Evolutionary conservation across 1,140 invertebrate species (phyloP).

Genomic region (Pseudomyrmex pallidus): DNA sequence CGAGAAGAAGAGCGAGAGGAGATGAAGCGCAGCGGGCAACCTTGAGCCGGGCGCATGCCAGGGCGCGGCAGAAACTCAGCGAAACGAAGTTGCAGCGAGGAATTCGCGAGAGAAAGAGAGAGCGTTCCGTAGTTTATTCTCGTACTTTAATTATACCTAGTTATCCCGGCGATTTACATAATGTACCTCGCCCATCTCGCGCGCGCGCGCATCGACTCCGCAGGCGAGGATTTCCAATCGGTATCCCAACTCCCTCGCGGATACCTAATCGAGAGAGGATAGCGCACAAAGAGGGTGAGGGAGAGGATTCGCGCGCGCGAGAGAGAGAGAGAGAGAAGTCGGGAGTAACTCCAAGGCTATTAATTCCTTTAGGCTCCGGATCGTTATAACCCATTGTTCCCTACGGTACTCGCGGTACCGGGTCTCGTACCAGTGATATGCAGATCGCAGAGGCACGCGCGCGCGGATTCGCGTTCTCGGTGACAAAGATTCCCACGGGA

Average conservation of each 20-base stretch:
- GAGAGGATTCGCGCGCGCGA: background rate
- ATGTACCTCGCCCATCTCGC: constrained; percentile 67
- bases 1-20: background rate
- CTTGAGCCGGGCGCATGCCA: constrained; percentile 1
- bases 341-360: constrained; percentile 62
- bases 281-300: background rate
- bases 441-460: constrained; percentile 31
- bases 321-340: background rate
- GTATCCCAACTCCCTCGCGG: constrained; percentile 56
- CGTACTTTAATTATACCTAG: constrained; percentile 76
- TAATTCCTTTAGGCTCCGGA: constrained; percentile 70
- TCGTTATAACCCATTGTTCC: constrained; percentile 75
- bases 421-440: constrained; percentile 26
- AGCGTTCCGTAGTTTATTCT: constrained; percentile 72
- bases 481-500: constrained; percentile 19
- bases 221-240: constrained; percentile 72
- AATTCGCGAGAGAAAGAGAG: constrained; percentile 48
- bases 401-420: background rate
- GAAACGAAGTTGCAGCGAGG: constrained; percentile 66
- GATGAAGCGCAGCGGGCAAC: background rate
- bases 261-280: constrained; percentile 65
- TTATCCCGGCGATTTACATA: constrained; percentile 75
- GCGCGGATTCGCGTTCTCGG: constrained; percentile 7
- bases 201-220: constrained; percentile 40
- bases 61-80: constrained; percentile 58